Percentiles rank a stretch among this genome's conserved stretches.
phyloP scores from a whole-genome alignment of 2,797 vertebrate species.

The Cichlasoma orientale region DNA sequence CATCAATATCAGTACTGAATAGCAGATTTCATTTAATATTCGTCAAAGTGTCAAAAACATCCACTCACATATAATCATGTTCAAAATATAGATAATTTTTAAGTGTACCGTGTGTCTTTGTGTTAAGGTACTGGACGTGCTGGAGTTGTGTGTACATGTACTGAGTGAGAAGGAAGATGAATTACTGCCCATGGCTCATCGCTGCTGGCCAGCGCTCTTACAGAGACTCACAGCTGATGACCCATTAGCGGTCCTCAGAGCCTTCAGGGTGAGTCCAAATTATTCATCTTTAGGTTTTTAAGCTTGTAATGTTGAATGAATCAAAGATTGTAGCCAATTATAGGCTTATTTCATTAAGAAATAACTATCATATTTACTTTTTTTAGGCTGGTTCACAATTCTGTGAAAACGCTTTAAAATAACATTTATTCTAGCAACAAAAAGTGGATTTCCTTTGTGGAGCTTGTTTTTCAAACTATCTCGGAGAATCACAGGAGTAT shows the following conservation, averaged over 20 bases:
- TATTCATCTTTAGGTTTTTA: neutral
- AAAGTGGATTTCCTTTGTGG: neutral
- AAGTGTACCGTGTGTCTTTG: conserved; percentile 10
- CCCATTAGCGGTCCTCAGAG: conserved; percentile 87
- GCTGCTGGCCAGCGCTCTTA: conserved; percentile 89
- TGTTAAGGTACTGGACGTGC: conserved; percentile 86
- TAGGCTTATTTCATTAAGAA: neutral
- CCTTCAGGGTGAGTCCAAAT: conserved; percentile 82
- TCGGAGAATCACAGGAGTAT: neutral
- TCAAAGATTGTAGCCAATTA: neutral
- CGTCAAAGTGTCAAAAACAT: neutral
- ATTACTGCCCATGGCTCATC: conserved; percentile 91
- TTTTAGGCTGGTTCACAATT: neutral
- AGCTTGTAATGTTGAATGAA: neutral
- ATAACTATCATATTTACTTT: neutral
- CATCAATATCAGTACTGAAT: too few relatives aligned
- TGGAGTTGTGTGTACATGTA: conserved; percentile 85
- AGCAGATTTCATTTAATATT: too few relatives aligned
- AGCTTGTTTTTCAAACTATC: neutral
- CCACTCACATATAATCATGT: neutral
- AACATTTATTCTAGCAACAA: neutral
- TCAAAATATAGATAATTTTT: neutral
- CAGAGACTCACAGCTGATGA: conserved; percentile 87
- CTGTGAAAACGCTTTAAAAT: too few relatives aligned
- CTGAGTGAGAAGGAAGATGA: conserved; percentile 85